Evolutionary conservation across 2,797 vertebrate species (phyloP).

Genomic region (Hoplostethus atlanticus): DNA sequence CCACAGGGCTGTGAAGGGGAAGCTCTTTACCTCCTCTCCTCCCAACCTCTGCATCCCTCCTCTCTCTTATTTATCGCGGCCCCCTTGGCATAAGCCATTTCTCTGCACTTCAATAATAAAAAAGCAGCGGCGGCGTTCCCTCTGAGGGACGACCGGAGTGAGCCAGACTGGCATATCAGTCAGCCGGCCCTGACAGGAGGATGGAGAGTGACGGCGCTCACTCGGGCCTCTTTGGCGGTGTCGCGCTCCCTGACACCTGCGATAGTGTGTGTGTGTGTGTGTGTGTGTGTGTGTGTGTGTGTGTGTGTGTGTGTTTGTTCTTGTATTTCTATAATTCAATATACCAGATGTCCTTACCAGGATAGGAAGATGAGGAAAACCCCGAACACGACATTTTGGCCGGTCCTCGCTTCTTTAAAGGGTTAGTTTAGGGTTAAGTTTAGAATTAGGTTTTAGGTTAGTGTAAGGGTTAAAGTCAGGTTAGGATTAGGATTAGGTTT

Average conservation of each 20-base stretch:
- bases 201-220: constrained; percentile 69
- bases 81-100: constrained; percentile 62
- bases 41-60: constrained; percentile 41
- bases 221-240: constrained; percentile 42
- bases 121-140: constrained; percentile 48
- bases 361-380: too few relatives aligned
- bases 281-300: constrained; percentile 1
- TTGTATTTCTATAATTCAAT: too few relatives aligned
- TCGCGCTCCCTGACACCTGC: constrained; percentile 60
- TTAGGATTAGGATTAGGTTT: too few relatives aligned
- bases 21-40: constrained; percentile 45
- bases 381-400: too few relatives aligned
- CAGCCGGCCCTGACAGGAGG: constrained; percentile 53
- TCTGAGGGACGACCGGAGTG: constrained; percentile 60
- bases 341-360: too few relatives aligned
- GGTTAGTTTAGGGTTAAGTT: too few relatives aligned
- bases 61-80: constrained; percentile 63
- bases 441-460: too few relatives aligned
- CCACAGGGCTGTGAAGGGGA: constrained; percentile 36
- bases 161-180: constrained; percentile 59
- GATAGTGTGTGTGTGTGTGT: constrained; percentile 39
- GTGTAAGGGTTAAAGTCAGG: too few relatives aligned
- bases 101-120: constrained; percentile 67
- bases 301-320: background rate
- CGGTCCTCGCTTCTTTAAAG: too few relatives aligned